These are phyloP conservation scores for Peromyscus aztecus DNA, from an alignment of 2,797 vertebrate genomes.

Conservation along the genomic window DNA sequence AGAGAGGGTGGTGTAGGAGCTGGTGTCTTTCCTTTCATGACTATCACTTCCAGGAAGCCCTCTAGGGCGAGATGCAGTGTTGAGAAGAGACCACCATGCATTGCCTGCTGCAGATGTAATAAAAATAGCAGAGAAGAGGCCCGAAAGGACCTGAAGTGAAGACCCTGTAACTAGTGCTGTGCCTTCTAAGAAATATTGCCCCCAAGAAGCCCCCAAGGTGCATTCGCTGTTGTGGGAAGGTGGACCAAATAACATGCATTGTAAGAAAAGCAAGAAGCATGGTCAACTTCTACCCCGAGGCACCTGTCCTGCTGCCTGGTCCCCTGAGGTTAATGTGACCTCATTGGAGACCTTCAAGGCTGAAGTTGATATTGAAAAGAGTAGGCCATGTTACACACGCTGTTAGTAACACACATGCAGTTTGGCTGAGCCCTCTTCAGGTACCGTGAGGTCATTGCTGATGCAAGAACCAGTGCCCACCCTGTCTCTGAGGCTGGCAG, in stretches of 20 bases:
- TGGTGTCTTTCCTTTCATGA: neutral
- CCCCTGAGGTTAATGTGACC: neutral
- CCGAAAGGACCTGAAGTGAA: neutral
- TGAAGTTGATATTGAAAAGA: neutral
- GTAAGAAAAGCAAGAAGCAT: slow-evolving; percentile 49
- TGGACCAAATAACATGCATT: slow-evolving; percentile 63
- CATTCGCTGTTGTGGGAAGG: neutral
- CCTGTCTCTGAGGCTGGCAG: neutral
- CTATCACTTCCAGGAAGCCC: slow-evolving; percentile 59
- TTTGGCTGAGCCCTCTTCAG: slow-evolving; percentile 42
- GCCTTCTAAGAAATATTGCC: neutral
- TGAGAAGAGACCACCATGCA: slow-evolving; percentile 66
- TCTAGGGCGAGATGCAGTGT: slow-evolving; percentile 23
- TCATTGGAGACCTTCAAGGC: neutral
- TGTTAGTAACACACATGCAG: slow-evolving; percentile 74
- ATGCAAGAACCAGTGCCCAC: neutral
- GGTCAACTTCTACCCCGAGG: slow-evolving; percentile 13
- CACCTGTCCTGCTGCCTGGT: neutral
- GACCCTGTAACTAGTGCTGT: accelerated
- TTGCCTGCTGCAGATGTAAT: slow-evolving; percentile 15
- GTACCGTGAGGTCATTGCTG: slow-evolving; percentile 65
- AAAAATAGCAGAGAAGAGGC: neutral
- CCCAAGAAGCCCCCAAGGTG: slow-evolving; percentile 31
- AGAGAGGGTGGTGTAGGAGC: slow-evolving; percentile 50
- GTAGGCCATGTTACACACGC: neutral